Evolutionary conservation across 2,797 vertebrate species (phyloP), one percentile per base, ranked within the genome.

Genomic region (Syngnathus acus): DNA sequence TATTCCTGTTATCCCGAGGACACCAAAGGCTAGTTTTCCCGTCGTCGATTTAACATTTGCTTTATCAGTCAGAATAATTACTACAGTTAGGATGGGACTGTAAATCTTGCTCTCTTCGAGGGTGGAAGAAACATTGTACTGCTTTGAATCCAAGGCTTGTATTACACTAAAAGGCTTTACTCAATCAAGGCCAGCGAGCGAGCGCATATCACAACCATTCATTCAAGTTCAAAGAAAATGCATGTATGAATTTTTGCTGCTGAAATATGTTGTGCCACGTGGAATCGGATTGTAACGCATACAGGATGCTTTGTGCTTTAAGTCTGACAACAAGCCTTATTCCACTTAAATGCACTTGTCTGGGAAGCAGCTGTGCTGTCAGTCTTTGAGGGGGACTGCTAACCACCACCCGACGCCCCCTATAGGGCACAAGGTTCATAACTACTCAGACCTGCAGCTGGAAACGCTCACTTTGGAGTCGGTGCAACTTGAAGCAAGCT

Each of bases 1-100:
- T 90, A 84, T 89, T 87, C 82, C 74, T 77, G 76, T 87, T 88
- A 86, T 87, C 85, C 84, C 19, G 75, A 67, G 69, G 85, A 88
- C 80, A 85, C 80, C 58, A 73, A 78, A 82, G 82, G 84, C 79
- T 81, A 84, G 80, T 64, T 72, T 13, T 4, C 74, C 42, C 71
- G 72, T 79, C 71, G 72, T 80, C 78, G 43, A 76, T 84, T 85
- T 73, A 80, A 78, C 76, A 76, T 71, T 68, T 74, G 72, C 79
- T 72, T 86, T 88, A 88, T 90, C 88, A 73, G 81, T 45, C 50
- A 78, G 80, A 82, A 69, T 74, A 88, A 86, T 87, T 82, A 81
- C 71, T 54, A 43, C 75, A 75, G 76, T 71, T 55, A 71, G 67
- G 72, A 75, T 67, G 73, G 76, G 82, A 84, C 82, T 85, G 88